Base-by-base conservation (phyloP, 2,888 invertebrate species). In the Ophion costatus region DNA sequence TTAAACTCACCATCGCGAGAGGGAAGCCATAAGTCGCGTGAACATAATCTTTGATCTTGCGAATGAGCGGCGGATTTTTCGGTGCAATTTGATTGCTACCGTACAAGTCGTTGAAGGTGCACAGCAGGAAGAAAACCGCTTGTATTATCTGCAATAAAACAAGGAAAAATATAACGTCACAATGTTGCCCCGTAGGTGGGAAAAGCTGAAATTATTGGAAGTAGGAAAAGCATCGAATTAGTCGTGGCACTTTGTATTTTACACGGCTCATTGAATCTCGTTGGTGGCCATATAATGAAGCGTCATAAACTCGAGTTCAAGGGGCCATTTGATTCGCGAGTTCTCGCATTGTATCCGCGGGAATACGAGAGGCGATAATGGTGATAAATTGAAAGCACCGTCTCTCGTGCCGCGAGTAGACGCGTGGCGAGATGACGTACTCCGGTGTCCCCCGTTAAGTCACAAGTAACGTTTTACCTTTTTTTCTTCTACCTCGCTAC, bases 1-100 rank as follows among this genome's bases (percentile, higher is more conserved):
- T 51, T 17, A 17, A 17, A 88, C 87, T 89, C 86, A 95, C 95
- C 94, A 97, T 95, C 42, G 97, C 96, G 17, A 97, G 92, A 0
- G 98, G 98, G 90, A 97, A 98, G 82, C 97, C 97, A 88, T 97
- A 94, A 38, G 96, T 94, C 84, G 97, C 95, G 89, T 97, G 96
- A 24, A 96, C 89, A 86, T 94, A 95, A 91, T 97, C 97, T 91
- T 97, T 97, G 59, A 97, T 89, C 90, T 95, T 95, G 84, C 97
- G 95, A 74, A 97, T 95, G 2, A 95, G 89, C 29, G 97, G 96
- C 81, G 95, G 94, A 82, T 95, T 95, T 87, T 96, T 95, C 11
- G 96, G 95, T 63, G 94, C 94, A 51, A 96, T 94, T 90, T 96
- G 96, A 94, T 96, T 96, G 70, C 96, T 96, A 59, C 97, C 98